Conservation (phyloP, 2,113 vertebrate species). For the Peromyscus leucopus region DNA sequence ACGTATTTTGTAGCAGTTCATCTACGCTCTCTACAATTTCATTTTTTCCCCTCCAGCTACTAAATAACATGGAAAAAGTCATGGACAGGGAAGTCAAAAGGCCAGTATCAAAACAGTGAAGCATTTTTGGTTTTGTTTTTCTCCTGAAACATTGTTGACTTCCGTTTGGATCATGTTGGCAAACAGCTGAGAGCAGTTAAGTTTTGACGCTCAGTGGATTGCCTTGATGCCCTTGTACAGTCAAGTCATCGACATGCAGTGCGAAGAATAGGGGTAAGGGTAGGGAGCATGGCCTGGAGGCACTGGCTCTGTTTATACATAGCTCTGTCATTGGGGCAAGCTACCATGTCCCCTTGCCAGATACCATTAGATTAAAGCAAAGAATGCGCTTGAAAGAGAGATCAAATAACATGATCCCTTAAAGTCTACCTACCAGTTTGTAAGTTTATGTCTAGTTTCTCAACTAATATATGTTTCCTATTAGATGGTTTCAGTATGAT, state of each 20-base stretch:
- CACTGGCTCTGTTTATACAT: not conserved
- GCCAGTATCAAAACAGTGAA: conserved; percentile 35
- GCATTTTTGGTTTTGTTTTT: not conserved
- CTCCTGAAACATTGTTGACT: conserved; percentile 25
- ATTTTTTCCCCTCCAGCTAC: not conserved
- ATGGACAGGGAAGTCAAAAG: conserved; percentile 25
- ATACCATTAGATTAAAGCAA: conserved; percentile 40
- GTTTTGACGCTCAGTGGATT: conserved; percentile 29
- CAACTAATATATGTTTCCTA: not conserved
- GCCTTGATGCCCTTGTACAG: not conserved
- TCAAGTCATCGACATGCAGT: not conserved
- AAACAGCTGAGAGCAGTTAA: conserved; percentile 37
- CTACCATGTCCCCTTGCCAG: not conserved
- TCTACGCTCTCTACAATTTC: conserved; percentile 10
- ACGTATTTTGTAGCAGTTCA: conserved; percentile 17
- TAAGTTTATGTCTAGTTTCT: conserved; percentile 4
- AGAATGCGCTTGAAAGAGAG: not conserved
- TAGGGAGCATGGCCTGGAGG: not conserved
- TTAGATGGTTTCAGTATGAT: not conserved
- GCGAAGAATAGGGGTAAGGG: not conserved
- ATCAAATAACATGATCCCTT: not conserved
- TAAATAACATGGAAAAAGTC: conserved; percentile 41
- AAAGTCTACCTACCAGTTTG: not conserved
- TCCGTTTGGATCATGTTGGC: conserved; percentile 43
- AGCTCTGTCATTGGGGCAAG: conserved; percentile 40